Evolutionary conservation across 2,888 invertebrate species (phyloP), one percentile per base, ranked within the genome.

Genomic region (Acronicta alni): DNA sequence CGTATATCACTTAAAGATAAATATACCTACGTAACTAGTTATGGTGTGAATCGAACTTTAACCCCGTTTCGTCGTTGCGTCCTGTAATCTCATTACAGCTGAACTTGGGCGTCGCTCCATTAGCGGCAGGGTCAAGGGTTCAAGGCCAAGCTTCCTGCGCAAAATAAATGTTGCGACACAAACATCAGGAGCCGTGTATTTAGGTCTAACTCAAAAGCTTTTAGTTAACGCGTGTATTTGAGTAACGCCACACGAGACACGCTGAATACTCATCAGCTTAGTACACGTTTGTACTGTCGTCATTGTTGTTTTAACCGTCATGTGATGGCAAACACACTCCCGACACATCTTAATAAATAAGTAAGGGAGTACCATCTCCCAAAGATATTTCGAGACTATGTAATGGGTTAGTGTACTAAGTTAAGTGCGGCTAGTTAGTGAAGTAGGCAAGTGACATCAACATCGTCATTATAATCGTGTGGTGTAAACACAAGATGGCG

Each of bases 161-260:
- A 0, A 48, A 72, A 67, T 53, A 67, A 59, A 67, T 52, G 38
- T 43, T 16, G 30, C 23, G 23, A 26, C 30, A 37, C 52, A 43
- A 45, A 53, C 42, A 72, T 41, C 53, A 43, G 18, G 42, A 5
- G 49, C 14, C 23, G 41, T 44, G 62, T 14, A 38, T 41, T 49
- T 51, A 16, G 46, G 43, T 48, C 35, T 20, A 42, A 48, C 52
- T 67, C 35, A 38, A 30, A 59, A 67, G 73, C 73, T 67, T 73
- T 67, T 68, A 67, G 69, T 45, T 49, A 72, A 43, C 38, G 42
- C 38, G 52, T 72, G 67, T 59, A 46, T 59, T 67, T 67, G 60
- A 72, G 46, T 44, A 52, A 23, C 26, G 42, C 38, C 30, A 44
- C 53, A 73, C 60, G 67, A 73, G 41, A 20, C 39, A 42, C 3